Base-by-base conservation (phyloP, 2,888 invertebrate genomes). In the Aspidapion aeneum region DNA sequence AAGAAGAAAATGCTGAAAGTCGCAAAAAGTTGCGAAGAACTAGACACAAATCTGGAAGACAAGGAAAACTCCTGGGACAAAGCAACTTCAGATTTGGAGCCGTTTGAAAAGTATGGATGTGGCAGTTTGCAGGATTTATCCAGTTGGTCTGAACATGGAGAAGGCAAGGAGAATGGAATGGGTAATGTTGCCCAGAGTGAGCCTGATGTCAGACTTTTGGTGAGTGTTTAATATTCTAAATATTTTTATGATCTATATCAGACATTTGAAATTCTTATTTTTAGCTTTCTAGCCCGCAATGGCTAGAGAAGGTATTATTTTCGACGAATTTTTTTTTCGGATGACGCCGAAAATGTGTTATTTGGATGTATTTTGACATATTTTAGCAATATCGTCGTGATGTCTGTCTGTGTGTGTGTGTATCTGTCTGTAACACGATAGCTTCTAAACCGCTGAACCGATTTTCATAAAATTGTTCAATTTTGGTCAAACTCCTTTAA, bases 111-210 rank as follows among this genome's bases (percentile, higher is more conserved):
- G 57, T 73, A 72, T 61, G 79, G 81, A 17, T 88, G 86, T 83
- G 87, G 88, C 20, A 89, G 89, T 74, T 78, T 90, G 56, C 88
- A 89, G 71, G 87, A 89, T 70, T 84, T 86, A 74, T 81, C 85
- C 67, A 68, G 70, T 69, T 71, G 74, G 69, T 67, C 60, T 58
- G 72, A 63, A 3, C 65, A 68, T 7, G 61, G 62, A 2, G 63
- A 67, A 59, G 68, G 65, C 68, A 19, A 16, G n/a, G 18, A 18
- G 5, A 20, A 21, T 56, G 9, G 18, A 18, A 73, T 72, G 62
- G 72, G 72, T 51, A 75, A 70, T 56, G 73, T 66, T 64, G 78
- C 88, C 0, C 85, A 86, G 70, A 89, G 88, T 77, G 89, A 88
- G 77, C 89, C 89, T 0, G 87, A 88, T 76, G 81, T 89, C 17